A percentile compares a stretch with the other conserved stretches of the same genome.
Evolutionary conservation across 2,888 invertebrate species (phyloP).

Genomic region (Homarus gammarus): DNA sequence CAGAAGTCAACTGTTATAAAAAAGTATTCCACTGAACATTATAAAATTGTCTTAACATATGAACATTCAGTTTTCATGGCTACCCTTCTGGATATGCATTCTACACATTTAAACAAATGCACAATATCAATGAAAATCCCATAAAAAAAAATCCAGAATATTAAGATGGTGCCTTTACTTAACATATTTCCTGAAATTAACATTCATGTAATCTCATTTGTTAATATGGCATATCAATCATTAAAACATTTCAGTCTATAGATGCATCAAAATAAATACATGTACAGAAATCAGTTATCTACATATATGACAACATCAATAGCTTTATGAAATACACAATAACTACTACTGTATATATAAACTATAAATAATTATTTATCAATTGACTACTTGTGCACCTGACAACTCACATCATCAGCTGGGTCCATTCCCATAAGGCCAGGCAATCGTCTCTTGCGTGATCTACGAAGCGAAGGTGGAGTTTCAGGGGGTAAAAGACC

Average conservation of each 20-base stretch:
- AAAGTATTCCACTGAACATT: too few species aligned
- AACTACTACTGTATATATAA: background rate
- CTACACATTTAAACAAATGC: too few species aligned
- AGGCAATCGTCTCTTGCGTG: conserved; percentile 80
- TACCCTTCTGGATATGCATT: too few species aligned
- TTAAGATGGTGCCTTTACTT: too few species aligned
- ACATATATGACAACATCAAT: background rate
- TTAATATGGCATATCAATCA: background rate
- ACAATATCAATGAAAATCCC: too few species aligned
- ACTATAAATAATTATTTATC: too few species aligned
- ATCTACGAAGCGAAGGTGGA: conserved; percentile 82
- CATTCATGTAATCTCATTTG: background rate
- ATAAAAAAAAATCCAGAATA: too few species aligned
- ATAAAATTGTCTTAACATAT: too few species aligned
- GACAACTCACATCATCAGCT: conserved; percentile 80
- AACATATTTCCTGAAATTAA: too few species aligned
- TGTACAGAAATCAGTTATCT: background rate
- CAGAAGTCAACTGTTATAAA: too few species aligned
- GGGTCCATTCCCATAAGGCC: conserved; percentile 79
- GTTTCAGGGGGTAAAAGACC: conserved; percentile 83
- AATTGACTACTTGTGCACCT: background rate
- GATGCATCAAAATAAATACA: background rate
- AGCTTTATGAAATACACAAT: background rate
- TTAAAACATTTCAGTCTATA: background rate
- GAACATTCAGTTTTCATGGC: too few species aligned